A percentile compares a stretch with the other conserved stretches of the same genome.
These are phyloP conservation scores for Lysandra bellargus DNA, from an alignment of 2,888 invertebrate species.

Conservation along the genomic window DNA sequence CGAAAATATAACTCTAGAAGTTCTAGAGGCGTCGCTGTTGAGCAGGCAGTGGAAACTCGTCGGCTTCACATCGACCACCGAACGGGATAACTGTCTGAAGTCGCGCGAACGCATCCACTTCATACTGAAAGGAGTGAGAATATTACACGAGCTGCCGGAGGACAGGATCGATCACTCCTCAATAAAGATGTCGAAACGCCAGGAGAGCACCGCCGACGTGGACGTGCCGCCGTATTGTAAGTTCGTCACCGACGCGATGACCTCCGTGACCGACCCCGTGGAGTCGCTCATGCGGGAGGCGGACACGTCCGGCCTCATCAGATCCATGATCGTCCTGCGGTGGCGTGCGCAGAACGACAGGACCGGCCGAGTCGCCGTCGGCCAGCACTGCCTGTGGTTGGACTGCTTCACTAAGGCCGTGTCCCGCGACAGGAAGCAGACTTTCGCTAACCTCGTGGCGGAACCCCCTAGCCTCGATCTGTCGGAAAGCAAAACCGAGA, in stretches of 20 bases:
- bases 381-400: constrained; percentile 85
- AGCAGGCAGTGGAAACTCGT: constrained; percentile 82
- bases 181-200: constrained; percentile 56
- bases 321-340: constrained; percentile 70
- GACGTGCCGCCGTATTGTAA: constrained; percentile 46
- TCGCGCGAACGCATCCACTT: constrained; percentile 68
- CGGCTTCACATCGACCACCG: constrained; percentile 57
- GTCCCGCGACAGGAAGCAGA: constrained; percentile 62
- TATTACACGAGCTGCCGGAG: constrained; percentile 49
- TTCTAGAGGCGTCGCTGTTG: constrained; percentile 57
- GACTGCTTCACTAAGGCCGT: constrained; percentile 79
- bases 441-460: background rate
- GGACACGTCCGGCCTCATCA: constrained; percentile 56
- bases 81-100: constrained; percentile 52
- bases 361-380: constrained; percentile 80
- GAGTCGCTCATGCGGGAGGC: constrained; percentile 43
- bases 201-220: constrained; percentile 52
- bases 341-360: constrained; percentile 82
- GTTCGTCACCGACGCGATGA: constrained; percentile 47
- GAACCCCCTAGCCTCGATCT: constrained; percentile 40
- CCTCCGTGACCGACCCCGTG: constrained; percentile 40
- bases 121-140: constrained; percentile 61
- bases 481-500: constrained; percentile 38
- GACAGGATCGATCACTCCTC: constrained; percentile 58
- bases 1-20: constrained; percentile 77